Evolutionary conservation across 2,888 invertebrate species (phyloP).

Genomic region (Ophraella communa): DNA sequence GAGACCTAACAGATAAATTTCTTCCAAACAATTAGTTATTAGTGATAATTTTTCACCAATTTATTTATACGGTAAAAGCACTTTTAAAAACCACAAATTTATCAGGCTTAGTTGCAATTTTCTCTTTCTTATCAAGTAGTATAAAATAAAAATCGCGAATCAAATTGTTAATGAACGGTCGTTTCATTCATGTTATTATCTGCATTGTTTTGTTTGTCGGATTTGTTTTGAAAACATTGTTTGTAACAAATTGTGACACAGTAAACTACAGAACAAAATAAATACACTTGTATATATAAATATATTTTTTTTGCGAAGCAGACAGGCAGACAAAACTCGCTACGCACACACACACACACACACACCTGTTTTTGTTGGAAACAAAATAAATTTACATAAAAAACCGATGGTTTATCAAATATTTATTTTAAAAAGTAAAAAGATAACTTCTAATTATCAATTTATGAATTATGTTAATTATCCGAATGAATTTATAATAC

Average conservation of each 20-base stretch:
- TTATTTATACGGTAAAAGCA: no score
- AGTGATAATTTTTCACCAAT: no score
- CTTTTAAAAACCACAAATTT: no score
- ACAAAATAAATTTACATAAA: slow-evolving; percentile 6
- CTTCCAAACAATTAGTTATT: no score
- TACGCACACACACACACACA: no score
- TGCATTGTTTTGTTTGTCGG: background rate
- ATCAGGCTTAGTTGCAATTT: background rate
- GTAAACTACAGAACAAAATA: background rate
- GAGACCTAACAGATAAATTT: no score
- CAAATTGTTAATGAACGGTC: background rate
- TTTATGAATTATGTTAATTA: slow-evolving; percentile 18
- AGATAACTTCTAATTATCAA: slow-evolving; percentile 14
- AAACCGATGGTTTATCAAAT: slow-evolving; percentile 3
- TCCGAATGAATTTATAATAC: slow-evolving; percentile 6
- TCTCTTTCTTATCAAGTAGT: background rate
- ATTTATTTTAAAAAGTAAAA: slow-evolving; percentile 16
- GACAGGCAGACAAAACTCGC: background rate
- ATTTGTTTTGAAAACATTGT: background rate
- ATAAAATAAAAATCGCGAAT: background rate
- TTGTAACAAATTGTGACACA: background rate
- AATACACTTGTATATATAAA: background rate
- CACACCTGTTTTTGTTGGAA: slow-evolving; percentile 1
- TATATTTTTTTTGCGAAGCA: background rate
- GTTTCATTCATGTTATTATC: background rate